Evolutionary conservation across 2,113 vertebrate genomes (phyloP).

Genomic region (Semnopithecus entellus): DNA sequence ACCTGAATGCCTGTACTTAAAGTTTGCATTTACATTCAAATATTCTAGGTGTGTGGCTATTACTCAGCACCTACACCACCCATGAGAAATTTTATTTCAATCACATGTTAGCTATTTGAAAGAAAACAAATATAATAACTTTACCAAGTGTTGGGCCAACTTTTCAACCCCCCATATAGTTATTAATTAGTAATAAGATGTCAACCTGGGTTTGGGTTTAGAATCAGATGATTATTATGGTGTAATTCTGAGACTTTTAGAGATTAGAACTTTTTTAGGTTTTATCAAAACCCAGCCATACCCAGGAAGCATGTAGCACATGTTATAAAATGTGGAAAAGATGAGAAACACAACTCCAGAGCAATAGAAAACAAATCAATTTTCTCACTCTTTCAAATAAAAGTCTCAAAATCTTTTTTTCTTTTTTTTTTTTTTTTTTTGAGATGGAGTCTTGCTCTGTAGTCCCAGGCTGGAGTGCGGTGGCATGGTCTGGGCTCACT

Average conservation of each 20-base stretch:
- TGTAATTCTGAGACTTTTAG: neutral
- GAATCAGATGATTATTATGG: slow-evolving; percentile 28
- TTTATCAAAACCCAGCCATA: slow-evolving; percentile 32
- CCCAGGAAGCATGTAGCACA: neutral
- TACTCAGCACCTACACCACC: slow-evolving; percentile 81
- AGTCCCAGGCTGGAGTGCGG: no score
- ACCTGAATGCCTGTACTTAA: slow-evolving; percentile 59
- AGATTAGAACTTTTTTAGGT: slow-evolving; percentile 14
- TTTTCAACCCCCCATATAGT: slow-evolving; percentile 65
- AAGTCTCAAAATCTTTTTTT: neutral
- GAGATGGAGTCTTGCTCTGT: no score
- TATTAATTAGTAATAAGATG: slow-evolving; percentile 34
- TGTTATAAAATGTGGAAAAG: slow-evolving; percentile 6
- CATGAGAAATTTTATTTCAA: slow-evolving; percentile 72
- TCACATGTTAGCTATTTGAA: slow-evolving; percentile 70
- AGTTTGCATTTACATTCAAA: slow-evolving; percentile 66
- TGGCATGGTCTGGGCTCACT: no score
- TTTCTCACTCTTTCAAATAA: slow-evolving; percentile 21
- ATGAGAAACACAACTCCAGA: neutral
- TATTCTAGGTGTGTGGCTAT: slow-evolving; percentile 76
- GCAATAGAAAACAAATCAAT: neutral
- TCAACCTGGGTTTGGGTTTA: slow-evolving; percentile 20
- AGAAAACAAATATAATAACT: slow-evolving; percentile 71
- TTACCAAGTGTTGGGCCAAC: slow-evolving; percentile 63
- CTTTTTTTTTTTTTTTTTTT: no score